These are phyloP conservation scores for Hirundo rustica DNA, from an alignment of 2,797 vertebrate species.

Conservation along the genomic window DNA sequence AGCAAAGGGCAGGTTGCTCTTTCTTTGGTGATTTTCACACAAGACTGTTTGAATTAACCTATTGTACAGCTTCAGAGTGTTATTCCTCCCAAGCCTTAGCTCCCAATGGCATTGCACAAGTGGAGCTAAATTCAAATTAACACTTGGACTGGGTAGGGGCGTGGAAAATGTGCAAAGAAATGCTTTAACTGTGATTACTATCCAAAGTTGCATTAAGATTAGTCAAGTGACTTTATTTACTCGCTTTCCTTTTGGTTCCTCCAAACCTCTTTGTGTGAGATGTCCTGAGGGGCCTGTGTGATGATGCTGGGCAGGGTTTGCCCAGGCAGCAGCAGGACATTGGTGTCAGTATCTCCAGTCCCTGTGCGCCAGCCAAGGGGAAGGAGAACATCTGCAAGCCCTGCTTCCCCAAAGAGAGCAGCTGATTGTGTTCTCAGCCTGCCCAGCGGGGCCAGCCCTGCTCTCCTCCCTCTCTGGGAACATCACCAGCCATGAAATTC, in stretches of 20 bases:
- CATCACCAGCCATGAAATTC: conserved; percentile 61
- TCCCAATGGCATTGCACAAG: background rate
- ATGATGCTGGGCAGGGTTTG: background rate
- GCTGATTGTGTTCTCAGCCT: conserved; percentile 26
- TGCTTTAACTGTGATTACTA: background rate
- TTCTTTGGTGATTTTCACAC: background rate
- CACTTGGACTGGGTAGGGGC: too few species aligned
- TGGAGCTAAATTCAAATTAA: background rate
- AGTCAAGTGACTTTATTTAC: background rate
- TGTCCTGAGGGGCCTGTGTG: background rate
- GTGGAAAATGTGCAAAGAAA: background rate
- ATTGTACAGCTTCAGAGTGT: background rate
- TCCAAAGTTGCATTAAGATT: background rate
- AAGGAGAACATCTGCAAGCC: background rate
- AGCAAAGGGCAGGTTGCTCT: background rate
- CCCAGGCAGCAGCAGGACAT: background rate
- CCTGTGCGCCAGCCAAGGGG: background rate
- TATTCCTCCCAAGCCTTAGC: background rate
- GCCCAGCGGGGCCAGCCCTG: conserved; percentile 15
- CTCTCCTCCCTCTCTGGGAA: background rate
- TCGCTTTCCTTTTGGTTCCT: background rate
- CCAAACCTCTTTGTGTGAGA: accelerated
- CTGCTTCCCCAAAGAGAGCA: background rate
- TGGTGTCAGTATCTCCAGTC: background rate
- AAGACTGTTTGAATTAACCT: background rate